Base-by-base conservation (phyloP, 2,888 invertebrate genomes). In the Leptothorax acervorum region DNA sequence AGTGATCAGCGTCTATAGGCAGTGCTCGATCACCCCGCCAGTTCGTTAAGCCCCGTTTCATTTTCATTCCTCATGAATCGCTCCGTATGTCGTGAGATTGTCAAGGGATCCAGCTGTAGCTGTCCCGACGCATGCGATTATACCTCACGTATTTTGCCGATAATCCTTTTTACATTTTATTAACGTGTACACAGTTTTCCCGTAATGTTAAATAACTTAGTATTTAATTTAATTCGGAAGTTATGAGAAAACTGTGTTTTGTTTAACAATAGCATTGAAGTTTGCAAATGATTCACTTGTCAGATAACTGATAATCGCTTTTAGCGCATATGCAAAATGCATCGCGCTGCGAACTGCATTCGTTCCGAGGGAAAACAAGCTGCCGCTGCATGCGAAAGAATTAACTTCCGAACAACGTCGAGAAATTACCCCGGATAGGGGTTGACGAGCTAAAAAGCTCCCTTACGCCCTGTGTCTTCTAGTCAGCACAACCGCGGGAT, bases 21-120 rank as follows among this genome's bases (percentile, higher is more conserved):
- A 42, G 35, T 60, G 45, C 71, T 71, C 48, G 60, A 60, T 35
- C 4, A 35, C 6, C 35, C 35, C 18, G 11, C 60, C 57, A 48
- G 71, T 79, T 79, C 71, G 79, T 79, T 79, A 79, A 79, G 57
- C 48, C 23, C 11, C 28, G 45, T 79, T 79, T 79, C 71, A 71
- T 79, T 71, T 79, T 71, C 53, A 31, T 71, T 71, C 31, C 57
- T 23, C 79, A 71, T 71, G 57, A 71, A 71, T 79, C 45, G 60
- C 60, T 39, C 42, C 42, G 28, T 48, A 12, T 48, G 23, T 60
- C 42, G 23, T 42, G 35, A 55, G 55, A 42, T 55, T 60, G 35
- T 35, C 71, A 60, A 35, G 42, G 28, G 42, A 9, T 5, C 28
- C 51, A 51, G 18, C 18, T 63, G 12, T 28, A 51, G 6, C 42